Base-by-base conservation (phyloP, 2,888 invertebrate genomes). In the Odontothrips loti region DNA sequence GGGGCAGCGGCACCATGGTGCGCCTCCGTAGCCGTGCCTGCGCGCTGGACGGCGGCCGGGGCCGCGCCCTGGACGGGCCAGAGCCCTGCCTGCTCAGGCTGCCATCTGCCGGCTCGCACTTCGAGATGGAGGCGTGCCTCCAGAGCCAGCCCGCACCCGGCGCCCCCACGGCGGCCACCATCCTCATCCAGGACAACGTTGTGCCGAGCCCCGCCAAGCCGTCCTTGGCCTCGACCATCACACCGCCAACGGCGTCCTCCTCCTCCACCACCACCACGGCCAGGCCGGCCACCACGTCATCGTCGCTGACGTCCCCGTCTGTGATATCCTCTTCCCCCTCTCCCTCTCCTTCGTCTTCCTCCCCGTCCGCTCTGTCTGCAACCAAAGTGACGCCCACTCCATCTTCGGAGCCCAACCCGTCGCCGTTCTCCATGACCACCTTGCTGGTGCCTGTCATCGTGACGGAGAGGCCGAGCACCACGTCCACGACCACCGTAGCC, bases 11-110 rank as follows among this genome's bases (percentile, higher is more conserved):
- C 11, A 80, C 80, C 4, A 51, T 82, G 51, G 82, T 82, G n/a
- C 80, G 82, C 23, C 80, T 80, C 12, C 81, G 84, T 8, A 81
- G 81, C n/a, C 80, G 84, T 17, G 82, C 82, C 80, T 84, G 84
- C 80, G 82, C 83, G 15, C 80, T 82, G 27, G 82, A 82, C 51
- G 82, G 82, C 68, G 83, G 84, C n/a, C 82, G 80, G 15, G 68
- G 68, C 68, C 68, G 68, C 68, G 68, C 68, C 68, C 68, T 75
- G 27, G 68, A 75, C 27, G 68, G 68, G 27, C 68, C 68, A 8
- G 68, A 83, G 79, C 82, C 83, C 47, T 83, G 83, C 80, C 47
- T 83, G 23, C 81, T 83, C 43, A 82, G 83, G 68, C 27, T 75
- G 27, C 68, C 68, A 8, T 75, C 68, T 12, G 68, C 68, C 68